Evolutionary conservation across 2,888 invertebrate species (phyloP).

Genomic region (Lasioglossum zephyrum): DNA sequence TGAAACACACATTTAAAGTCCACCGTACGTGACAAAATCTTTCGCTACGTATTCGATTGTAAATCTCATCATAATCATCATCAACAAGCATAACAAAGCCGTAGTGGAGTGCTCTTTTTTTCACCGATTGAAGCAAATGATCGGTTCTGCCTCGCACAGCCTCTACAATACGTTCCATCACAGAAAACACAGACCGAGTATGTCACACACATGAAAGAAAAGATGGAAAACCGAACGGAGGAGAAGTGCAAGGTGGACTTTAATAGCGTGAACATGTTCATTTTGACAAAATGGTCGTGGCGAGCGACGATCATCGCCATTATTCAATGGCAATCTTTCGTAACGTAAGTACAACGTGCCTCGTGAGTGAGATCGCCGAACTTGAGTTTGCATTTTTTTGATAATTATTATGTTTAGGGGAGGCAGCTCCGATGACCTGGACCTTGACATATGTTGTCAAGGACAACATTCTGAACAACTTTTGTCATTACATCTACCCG

Average conservation of each 20-base stretch:
- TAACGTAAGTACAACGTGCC: not conserved
- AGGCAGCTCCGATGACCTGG: too few relatives aligned
- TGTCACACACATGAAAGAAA: constrained; percentile 58
- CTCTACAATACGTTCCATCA: constrained; percentile 51
- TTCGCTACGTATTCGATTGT: constrained; percentile 40
- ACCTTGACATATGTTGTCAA: too few relatives aligned
- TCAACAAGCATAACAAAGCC: constrained; percentile 52
- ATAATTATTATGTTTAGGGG: too few relatives aligned
- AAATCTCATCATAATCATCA: constrained; percentile 49
- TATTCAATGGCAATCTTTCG: not conserved
- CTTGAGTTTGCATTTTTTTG: not conserved
- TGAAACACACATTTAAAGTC: constrained; percentile 78
- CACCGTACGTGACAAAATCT: constrained; percentile 69
- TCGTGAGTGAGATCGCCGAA: constrained; percentile 9
- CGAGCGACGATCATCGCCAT: constrained; percentile 7
- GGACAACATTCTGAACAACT: too few relatives aligned
- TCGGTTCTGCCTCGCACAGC: constrained; percentile 35
- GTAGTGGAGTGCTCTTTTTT: constrained; percentile 3
- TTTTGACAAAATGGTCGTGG: constrained; percentile 52
- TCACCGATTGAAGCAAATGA: constrained; percentile 54
- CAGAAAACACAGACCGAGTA: constrained; percentile 57
- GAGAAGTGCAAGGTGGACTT: constrained; percentile 70
- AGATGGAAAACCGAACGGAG: constrained; percentile 53
- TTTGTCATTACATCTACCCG: too few relatives aligned
- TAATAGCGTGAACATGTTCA: constrained; percentile 54